These are phyloP conservation scores for Drosophila tsacasi DNA, from an alignment of 1,140 invertebrate genomes.

Conservation along the genomic window DNA sequence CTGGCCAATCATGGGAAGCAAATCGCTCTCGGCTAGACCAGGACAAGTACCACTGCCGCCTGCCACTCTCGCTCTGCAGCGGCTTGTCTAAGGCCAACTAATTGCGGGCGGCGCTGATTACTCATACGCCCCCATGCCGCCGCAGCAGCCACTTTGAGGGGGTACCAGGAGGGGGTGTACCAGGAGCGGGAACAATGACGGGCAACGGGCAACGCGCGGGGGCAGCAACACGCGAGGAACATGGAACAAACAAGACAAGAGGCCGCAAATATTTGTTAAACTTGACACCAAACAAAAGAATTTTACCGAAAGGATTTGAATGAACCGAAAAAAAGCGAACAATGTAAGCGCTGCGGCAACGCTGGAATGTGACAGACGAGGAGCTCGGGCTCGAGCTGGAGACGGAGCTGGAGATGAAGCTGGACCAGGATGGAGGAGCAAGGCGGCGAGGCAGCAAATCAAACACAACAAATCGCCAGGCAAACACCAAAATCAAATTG, in stretches of 20 bases:
- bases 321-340: constrained; percentile 67
- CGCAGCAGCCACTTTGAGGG: constrained; percentile 1
- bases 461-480: constrained; percentile 79
- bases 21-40: constrained; percentile 26
- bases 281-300: constrained; percentile 85
- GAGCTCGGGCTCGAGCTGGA: background rate
- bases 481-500: constrained; percentile 79
- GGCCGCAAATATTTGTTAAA: constrained; percentile 84
- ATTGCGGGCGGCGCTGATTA: constrained; percentile 70
- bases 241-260: constrained; percentile 74
- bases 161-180: no score
- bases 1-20: constrained; percentile 42
- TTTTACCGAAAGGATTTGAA: constrained; percentile 84
- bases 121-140: constrained; percentile 70
- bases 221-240: constrained; percentile 59
- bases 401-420: background rate
- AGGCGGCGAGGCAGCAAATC: constrained; percentile 65
- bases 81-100: constrained; percentile 64
- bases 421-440: constrained; percentile 2
- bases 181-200: constrained; percentile 55
- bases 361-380: constrained; percentile 61
- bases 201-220: constrained; percentile 32
- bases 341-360: constrained; percentile 70
- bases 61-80: constrained; percentile 6
- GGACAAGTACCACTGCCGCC: background rate